Conservation (phyloP, 2,888 invertebrate genomes). For the Ischnura elegans region DNA sequence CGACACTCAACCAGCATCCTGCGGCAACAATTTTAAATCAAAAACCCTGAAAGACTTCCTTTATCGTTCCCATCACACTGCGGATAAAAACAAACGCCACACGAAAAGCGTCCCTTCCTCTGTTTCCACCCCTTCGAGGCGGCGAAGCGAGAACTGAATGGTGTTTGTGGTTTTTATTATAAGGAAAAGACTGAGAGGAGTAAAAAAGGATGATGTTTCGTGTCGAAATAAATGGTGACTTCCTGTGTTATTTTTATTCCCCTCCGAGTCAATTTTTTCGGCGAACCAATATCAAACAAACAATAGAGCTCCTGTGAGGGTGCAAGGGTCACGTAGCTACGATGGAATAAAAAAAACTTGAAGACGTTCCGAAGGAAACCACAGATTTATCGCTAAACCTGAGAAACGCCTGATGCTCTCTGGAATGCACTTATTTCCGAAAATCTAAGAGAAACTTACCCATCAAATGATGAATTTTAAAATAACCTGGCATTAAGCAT, state of each 20-base stretch:
- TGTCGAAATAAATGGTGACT: conserved; percentile 60
- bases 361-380: not conserved
- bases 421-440: not conserved
- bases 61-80: not conserved
- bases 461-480: too few relatives aligned
- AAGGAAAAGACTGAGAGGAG: conserved; percentile 9
- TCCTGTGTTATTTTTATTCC: conserved; percentile 59
- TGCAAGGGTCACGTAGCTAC: conserved; percentile 33
- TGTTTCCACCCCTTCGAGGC: not conserved
- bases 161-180: conserved; percentile 61
- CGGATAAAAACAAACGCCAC: too few relatives aligned
- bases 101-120: too few relatives aligned
- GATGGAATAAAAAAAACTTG: not conserved
- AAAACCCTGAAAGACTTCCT: conserved; percentile 39
- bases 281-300: conserved; percentile 26
- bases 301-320: not conserved
- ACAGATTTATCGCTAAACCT: not conserved
- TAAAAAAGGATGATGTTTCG: conserved; percentile 52
- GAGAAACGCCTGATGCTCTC: not conserved
- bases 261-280: conserved; percentile 28
- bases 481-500: too few relatives aligned
- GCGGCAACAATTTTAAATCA: conserved; percentile 55
- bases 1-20: not conserved
- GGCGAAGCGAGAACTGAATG: conserved; percentile 41
- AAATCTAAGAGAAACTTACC: not conserved